Evolutionary conservation across 2,797 vertebrate species (phyloP), one percentile per base, ranked within the genome.

Genomic region (Premnoplex brunnescens): DNA sequence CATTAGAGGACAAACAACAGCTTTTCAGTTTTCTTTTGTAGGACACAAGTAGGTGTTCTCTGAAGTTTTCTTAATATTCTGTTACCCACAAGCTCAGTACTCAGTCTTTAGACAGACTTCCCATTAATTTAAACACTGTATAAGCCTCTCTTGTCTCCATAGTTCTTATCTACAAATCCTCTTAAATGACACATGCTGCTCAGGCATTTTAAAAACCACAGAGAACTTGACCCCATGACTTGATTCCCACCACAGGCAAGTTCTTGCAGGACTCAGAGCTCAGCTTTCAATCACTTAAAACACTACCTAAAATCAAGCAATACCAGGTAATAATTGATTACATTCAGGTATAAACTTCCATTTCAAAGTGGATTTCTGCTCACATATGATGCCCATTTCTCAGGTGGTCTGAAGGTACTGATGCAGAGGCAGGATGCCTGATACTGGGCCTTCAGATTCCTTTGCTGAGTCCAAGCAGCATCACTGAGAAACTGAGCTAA

Each of bases 1-100:
- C 86, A 80, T 52, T 28, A 58, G 78, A 94, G 67, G 66, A 60
- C 52, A 91, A 95, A 55, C 6, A 75, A 77, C 46, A 69, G 59
- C 80, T 91, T 97, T 92, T 41, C 39, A 48, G 56, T 91, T 96
- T 87, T 88, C 83, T 92, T 94, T 84, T 91, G 82, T 56, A 91
- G 69, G 85, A 81, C 62, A 44, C 16, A 75, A 16, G 11, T 46
- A 94, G 85, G 44, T 75, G 83, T 86, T 86, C 49, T 93, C 82
- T 94, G 68, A 90, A 89, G 64, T 62, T 92, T 62, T 68, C 46
- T 90, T 91, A 95, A 94, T 95, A 95, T 91, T 67, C 55, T 79
- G 49, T 77, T 96, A 66, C 69, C 17, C 34, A 73, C 43, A 93
- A 72, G 54, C 46, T 81, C 69, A 85, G 78, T 19, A 41, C 17